Percentiles rank a stretch among this genome's conserved stretches.
Evolutionary conservation across 2,888 invertebrate genomes (phyloP).

Genomic region (Oasisia sp.): DNA sequence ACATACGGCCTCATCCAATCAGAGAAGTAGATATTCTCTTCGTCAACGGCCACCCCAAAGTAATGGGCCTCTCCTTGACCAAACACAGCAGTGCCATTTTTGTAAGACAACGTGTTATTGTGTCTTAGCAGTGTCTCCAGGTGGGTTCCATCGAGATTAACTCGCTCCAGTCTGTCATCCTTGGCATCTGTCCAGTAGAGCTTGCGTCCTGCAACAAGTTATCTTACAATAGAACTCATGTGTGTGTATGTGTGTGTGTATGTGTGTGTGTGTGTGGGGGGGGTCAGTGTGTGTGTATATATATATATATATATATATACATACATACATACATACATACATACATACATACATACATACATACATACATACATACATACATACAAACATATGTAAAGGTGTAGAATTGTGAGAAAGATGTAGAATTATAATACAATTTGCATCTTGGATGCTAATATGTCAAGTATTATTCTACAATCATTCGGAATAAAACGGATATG

Average conservation of each 20-base stretch:
- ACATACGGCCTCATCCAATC: conserved; percentile 30
- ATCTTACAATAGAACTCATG: not conserved
- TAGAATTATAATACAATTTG: too few species aligned
- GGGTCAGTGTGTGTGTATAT: too few species aligned
- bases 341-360: too few species aligned
- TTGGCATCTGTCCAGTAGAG: conserved; percentile 36
- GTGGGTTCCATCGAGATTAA: not conserved
- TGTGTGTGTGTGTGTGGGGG: too few species aligned
- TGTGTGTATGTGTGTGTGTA: not conserved
- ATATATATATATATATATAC: too few species aligned
- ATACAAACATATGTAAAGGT: too few species aligned
- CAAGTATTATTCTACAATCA: too few species aligned
- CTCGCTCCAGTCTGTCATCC: conserved; percentile 17
- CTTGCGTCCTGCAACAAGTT: conserved; percentile 22
- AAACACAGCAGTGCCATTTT: conserved; percentile 3
- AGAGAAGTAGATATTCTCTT: conserved; percentile 35
- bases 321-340: too few species aligned
- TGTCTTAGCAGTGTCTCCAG: not conserved
- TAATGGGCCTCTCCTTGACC: conserved; percentile 21
- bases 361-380: too few species aligned
- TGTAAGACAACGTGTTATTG: not conserved
- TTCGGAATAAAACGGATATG: too few species aligned
- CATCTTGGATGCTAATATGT: too few species aligned
- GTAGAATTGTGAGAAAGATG: too few species aligned
- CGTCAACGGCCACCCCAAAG: conserved; percentile 35